Conservation (phyloP, 2,113 vertebrate species). For the Meriones unguiculatus region DNA sequence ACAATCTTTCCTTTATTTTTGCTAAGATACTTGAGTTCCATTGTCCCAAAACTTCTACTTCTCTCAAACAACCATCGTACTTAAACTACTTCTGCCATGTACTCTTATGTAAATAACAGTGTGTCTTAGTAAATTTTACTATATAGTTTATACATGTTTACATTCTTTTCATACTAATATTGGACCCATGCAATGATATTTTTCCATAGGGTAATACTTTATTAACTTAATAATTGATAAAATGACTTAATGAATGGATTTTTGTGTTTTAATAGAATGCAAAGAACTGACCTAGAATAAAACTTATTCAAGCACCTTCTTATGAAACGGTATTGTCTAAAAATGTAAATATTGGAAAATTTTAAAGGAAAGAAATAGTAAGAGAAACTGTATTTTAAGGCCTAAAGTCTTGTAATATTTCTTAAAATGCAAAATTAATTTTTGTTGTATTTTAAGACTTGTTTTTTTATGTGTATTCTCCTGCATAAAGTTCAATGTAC, state of each 20-base stretch:
- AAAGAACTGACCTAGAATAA: not conserved
- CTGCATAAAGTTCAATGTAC: accelerated
- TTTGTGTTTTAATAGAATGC: not conserved
- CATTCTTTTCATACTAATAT: not conserved
- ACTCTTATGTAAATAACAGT: not conserved
- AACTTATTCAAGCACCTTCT: not conserved
- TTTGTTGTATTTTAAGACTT: not conserved
- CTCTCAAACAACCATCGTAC: not conserved
- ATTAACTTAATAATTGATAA: not conserved
- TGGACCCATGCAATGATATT: not conserved
- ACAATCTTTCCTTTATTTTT: not conserved
- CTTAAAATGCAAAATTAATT: not conserved
- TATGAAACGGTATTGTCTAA: not conserved
- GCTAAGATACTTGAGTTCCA: not conserved
- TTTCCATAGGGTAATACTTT: not conserved
- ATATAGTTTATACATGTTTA: not conserved
- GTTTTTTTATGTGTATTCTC: not conserved
- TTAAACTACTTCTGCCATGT: not conserved
- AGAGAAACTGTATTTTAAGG: not conserved
- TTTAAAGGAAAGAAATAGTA: not conserved
- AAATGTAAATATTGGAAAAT: not conserved
- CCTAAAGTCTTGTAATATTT: not conserved
- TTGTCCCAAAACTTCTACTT: not conserved
- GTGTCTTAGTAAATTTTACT: not conserved
- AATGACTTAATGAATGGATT: too few species aligned